A percentile compares a stretch with the other conserved stretches of the same genome.
These are phyloP conservation scores for Frankliniella fusca DNA, from an alignment of 2,888 invertebrate genomes.

Conservation along the genomic window DNA sequence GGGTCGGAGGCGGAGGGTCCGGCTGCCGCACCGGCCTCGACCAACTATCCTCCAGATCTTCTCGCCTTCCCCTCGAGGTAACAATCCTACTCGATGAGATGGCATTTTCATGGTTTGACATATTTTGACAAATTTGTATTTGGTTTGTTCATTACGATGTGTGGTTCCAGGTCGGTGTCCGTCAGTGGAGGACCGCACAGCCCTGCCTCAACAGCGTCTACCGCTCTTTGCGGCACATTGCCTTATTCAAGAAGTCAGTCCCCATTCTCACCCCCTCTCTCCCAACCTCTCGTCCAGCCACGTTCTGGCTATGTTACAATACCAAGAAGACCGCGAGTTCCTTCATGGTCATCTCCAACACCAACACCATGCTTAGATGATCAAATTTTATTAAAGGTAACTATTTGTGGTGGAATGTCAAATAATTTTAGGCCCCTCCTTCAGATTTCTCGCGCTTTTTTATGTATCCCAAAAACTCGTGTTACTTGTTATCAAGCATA, in stretches of 20 bases:
- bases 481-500: slow-evolving; percentile 25
- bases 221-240: slow-evolving; percentile 67
- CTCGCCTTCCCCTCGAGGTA: slow-evolving; percentile 67
- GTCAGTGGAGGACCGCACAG: slow-evolving; percentile 49
- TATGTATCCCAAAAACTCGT: background rate
- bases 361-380: slow-evolving; percentile 48
- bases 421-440: background rate
- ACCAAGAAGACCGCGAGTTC: slow-evolving; percentile 74
- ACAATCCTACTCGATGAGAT: background rate
- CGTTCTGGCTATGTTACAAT: slow-evolving; percentile 83
- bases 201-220: slow-evolving; percentile 72
- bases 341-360: slow-evolving; percentile 71
- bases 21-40: background rate
- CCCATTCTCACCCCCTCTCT: slow-evolving; percentile 64
- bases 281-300: slow-evolving; percentile 59
- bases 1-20: slow-evolving; percentile 4
- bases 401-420: background rate
- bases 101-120: background rate
- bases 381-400: slow-evolving; percentile 32
- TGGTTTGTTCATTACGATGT: background rate
- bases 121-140: background rate
- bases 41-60: slow-evolving; percentile 69
- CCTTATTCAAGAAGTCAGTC: slow-evolving; percentile 75
- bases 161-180: slow-evolving; percentile 43
- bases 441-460: slow-evolving; percentile 6